Evolutionary conservation across 2,888 invertebrate species (phyloP).

Genomic region (Panopea generosa): DNA sequence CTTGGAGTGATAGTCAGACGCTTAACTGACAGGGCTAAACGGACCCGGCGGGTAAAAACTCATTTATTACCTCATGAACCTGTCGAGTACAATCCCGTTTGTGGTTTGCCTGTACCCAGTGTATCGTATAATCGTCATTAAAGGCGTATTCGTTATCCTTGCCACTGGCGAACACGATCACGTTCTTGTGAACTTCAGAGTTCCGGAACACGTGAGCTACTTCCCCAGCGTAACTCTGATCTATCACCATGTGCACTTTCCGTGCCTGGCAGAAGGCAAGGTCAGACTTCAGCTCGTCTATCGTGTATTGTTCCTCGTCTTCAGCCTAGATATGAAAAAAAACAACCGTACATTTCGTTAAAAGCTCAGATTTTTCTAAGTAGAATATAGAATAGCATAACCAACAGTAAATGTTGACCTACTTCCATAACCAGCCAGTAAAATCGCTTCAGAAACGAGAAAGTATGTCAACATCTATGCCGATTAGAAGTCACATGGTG

Average conservation of each 20-base stretch:
- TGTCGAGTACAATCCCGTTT: conserved; percentile 81
- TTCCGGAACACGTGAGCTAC: conserved; percentile 81
- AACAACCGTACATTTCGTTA: background rate
- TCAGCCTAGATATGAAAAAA: conserved; percentile 79
- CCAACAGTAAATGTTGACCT: too few species aligned
- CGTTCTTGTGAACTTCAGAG: conserved; percentile 81
- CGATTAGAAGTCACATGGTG: too few species aligned
- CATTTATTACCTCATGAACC: conserved; percentile 84
- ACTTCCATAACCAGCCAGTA: too few species aligned
- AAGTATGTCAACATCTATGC: too few species aligned
- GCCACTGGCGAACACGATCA: conserved; percentile 84
- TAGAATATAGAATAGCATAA: too few species aligned
- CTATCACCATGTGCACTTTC: conserved; percentile 86
- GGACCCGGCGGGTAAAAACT: too few species aligned
- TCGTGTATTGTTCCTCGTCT: conserved; percentile 85
- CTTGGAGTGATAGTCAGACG: too few species aligned
- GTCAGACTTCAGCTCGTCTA: conserved; percentile 86
- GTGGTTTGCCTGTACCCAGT: conserved; percentile 83
- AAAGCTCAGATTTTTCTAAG: too few species aligned
- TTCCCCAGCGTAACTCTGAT: conserved; percentile 86
- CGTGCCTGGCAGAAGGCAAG: conserved; percentile 85
- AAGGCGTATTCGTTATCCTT: conserved; percentile 83
- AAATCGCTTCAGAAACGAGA: too few species aligned
- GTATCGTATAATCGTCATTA: conserved; percentile 83
- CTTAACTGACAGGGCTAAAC: too few species aligned